A percentile compares a stretch with the other conserved stretches of the same genome.
These are phyloP conservation scores for Drosophila prolongata DNA, from an alignment of 2,888 invertebrate genomes.

Conservation along the genomic window DNA sequence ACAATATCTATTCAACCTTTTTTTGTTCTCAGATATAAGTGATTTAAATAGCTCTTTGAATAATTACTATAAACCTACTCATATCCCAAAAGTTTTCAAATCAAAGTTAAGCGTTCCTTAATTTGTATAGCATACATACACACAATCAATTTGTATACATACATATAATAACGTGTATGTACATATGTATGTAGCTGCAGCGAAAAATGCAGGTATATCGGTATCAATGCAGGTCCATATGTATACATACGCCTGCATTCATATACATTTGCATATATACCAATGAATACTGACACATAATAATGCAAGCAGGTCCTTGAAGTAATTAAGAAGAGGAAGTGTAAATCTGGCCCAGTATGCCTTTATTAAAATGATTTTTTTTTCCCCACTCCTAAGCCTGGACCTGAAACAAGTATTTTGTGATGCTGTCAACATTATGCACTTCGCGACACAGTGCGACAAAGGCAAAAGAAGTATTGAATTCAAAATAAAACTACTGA, in stretches of 20 bases:
- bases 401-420: not conserved
- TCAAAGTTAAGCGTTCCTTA: not conserved
- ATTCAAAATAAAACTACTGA: not conserved
- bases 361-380: not conserved
- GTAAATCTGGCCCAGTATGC: not conserved
- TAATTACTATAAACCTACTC: not conserved
- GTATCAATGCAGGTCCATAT: constrained; percentile 5
- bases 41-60: not conserved
- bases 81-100: not conserved
- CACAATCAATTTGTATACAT: constrained; percentile 2
- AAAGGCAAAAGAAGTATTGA: not conserved
- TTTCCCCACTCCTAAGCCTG: not conserved
- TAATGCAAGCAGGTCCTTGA: not conserved
- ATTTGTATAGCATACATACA: constrained; percentile 1
- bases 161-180: not conserved
- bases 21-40: not conserved
- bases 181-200: not conserved
- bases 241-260: constrained; percentile 1
- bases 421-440: not conserved
- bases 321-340: not conserved
- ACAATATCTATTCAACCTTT: not conserved
- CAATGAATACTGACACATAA: not conserved
- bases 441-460: not conserved
- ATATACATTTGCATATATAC: constrained; percentile 1
- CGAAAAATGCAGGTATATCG: constrained; percentile 11